phyloP scores from a whole-genome alignment of 2,797 vertebrate genomes.

The Chloroceryle inda region DNA sequence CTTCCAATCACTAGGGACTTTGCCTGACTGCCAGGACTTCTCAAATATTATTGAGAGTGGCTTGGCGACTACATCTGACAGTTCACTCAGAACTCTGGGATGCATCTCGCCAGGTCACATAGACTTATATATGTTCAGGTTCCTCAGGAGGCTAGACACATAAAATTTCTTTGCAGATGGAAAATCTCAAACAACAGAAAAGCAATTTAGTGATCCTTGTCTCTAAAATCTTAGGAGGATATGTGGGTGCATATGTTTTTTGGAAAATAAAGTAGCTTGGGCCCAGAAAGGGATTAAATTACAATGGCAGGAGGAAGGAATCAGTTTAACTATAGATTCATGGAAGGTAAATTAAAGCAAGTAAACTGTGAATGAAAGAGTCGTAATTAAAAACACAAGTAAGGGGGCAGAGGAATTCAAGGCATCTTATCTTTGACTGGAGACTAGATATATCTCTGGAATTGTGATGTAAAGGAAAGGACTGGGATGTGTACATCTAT shows the following conservation, averaged over 20 bases:
- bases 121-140: too few relatives aligned
- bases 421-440: not conserved
- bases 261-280: not conserved
- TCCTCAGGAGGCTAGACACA: not conserved
- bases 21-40: too few relatives aligned
- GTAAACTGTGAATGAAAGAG: not conserved
- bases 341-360: not conserved
- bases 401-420: not conserved
- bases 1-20: too few relatives aligned
- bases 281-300: not conserved
- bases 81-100: too few relatives aligned
- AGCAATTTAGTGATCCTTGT: not conserved
- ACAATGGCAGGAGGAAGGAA: not conserved
- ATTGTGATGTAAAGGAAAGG: not conserved
- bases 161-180: not conserved
- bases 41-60: too few relatives aligned
- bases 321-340: not conserved
- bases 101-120: too few relatives aligned
- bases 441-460: not conserved
- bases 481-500: not conserved
- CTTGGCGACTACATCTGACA: too few relatives aligned
- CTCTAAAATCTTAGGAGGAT: not conserved
- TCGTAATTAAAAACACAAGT: not conserved
- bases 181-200: not conserved
- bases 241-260: not conserved